These are phyloP conservation scores for Campopleginae sp. DNA, from an alignment of 2,888 invertebrate genomes.

Conservation along the genomic window DNA sequence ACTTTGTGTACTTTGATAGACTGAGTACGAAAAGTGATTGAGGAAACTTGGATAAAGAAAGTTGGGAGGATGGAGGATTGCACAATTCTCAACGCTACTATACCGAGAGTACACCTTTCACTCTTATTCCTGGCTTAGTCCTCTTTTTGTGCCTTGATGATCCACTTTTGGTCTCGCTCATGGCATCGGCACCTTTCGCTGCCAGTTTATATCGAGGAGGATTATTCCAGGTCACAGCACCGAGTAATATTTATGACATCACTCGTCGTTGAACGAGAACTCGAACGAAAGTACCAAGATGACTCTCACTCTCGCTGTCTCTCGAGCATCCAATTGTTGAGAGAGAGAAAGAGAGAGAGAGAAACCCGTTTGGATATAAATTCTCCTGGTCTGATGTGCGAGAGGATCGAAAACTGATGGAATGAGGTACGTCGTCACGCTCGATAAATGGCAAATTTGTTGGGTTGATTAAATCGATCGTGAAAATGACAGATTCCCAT, in stretches of 20 bases:
- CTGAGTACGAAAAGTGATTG: background rate
- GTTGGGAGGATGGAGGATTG: background rate
- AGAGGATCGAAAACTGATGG: conserved; percentile 17
- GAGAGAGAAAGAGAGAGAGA: background rate
- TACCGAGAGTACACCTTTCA: conserved; percentile 41
- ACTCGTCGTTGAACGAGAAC: conserved; percentile 75
- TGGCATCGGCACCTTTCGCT: conserved; percentile 58
- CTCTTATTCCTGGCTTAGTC: conserved; percentile 50
- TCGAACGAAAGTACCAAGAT: conserved; percentile 81
- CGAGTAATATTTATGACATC: conserved; percentile 81
- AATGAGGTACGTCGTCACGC: conserved; percentile 30
- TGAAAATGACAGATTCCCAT: background rate
- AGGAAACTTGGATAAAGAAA: background rate
- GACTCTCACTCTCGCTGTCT: conserved; percentile 80
- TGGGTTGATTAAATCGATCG: conserved; percentile 22
- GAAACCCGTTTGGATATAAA: conserved; percentile 56
- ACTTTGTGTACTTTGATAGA: background rate
- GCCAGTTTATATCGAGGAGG: conserved; percentile 52
- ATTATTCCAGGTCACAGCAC: conserved; percentile 78
- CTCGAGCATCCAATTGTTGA: conserved; percentile 67
- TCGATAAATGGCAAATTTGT: conserved; percentile 44
- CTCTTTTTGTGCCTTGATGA: conserved; percentile 38
- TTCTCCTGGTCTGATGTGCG: conserved; percentile 16
- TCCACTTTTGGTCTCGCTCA: conserved; percentile 36
- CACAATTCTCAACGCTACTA: conserved; percentile 40